These are phyloP conservation scores for Corythaixoides concolor DNA, from an alignment of 2,113 vertebrate species.

Conservation along the genomic window DNA sequence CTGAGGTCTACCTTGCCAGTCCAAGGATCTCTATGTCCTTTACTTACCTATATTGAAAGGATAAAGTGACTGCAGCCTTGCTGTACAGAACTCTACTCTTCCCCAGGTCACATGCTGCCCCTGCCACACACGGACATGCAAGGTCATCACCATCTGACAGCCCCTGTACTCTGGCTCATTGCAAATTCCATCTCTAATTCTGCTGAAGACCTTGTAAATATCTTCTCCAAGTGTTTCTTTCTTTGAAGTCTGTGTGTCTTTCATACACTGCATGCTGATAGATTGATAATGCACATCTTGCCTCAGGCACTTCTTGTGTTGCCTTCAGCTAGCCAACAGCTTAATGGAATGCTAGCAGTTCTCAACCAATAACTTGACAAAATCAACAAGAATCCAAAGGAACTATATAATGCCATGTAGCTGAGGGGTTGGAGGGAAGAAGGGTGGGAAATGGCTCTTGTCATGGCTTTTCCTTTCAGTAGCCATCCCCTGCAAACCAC, in stretches of 20 bases:
- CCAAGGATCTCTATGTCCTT: background rate
- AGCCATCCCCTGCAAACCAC: background rate
- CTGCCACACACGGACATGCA: rapidly evolving
- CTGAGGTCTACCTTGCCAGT: background rate
- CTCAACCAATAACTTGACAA: background rate
- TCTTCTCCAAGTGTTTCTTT: background rate
- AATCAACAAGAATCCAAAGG: background rate
- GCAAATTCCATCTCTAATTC: background rate
- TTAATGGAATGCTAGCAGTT: background rate
- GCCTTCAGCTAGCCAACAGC: background rate
- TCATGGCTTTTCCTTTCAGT: background rate
- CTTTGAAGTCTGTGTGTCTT: background rate
- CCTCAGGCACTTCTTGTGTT: background rate
- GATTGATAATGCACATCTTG: background rate
- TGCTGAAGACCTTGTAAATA: background rate
- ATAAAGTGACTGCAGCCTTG: background rate
- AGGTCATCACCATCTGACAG: background rate
- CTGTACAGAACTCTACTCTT: background rate
- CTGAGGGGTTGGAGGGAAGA: background rate
- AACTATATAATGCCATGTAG: background rate
- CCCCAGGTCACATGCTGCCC: background rate
- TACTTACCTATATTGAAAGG: background rate
- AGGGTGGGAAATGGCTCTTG: background rate
- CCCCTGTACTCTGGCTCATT: background rate
- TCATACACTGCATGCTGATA: background rate